These are phyloP conservation scores for Agonopterix arenella DNA, from an alignment of 2,888 invertebrate species.

Conservation along the genomic window DNA sequence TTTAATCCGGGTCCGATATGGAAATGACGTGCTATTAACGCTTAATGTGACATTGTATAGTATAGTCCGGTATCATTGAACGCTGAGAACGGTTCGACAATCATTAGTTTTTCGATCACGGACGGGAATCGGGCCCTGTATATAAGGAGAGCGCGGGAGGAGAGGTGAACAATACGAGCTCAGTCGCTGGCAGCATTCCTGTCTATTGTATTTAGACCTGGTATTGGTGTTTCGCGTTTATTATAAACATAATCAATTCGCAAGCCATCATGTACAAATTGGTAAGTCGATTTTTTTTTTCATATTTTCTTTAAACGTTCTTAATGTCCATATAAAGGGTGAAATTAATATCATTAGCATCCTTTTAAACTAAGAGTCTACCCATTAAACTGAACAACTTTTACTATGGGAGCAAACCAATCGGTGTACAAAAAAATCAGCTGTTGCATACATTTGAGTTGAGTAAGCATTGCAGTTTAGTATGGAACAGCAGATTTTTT, in stretches of 20 bases:
- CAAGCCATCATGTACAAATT: slow-evolving; percentile 50
- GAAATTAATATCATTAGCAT: no score
- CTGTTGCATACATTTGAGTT: no score
- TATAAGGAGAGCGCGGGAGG: slow-evolving; percentile 39
- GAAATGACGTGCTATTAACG: slow-evolving; percentile 56
- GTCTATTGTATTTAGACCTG: slow-evolving; percentile 52
- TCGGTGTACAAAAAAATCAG: no score
- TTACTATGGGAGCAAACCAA: no score
- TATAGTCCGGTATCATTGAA: slow-evolving; percentile 38
- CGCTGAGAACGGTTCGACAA: slow-evolving; percentile 35
- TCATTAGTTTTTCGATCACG: slow-evolving; percentile 66
- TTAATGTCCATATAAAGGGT: no score
- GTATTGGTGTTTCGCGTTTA: slow-evolving; percentile 28
- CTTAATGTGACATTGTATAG: slow-evolving; percentile 66
- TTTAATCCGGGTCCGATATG: slow-evolving; percentile 60
- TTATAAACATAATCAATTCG: slow-evolving; percentile 1
- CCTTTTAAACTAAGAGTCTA: no score
- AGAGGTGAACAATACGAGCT: slow-evolving; percentile 20
- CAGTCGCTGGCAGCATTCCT: slow-evolving; percentile 40
- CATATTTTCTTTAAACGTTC: no score
- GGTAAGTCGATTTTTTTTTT: slow-evolving; percentile 30
- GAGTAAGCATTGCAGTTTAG: no score
- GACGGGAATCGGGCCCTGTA: slow-evolving; percentile 35
- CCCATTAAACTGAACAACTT: no score
- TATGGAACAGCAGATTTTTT: no score